phyloP scores from a whole-genome alignment of 1,140 invertebrate species.

The Acromyrmex heyeri region DNA sequence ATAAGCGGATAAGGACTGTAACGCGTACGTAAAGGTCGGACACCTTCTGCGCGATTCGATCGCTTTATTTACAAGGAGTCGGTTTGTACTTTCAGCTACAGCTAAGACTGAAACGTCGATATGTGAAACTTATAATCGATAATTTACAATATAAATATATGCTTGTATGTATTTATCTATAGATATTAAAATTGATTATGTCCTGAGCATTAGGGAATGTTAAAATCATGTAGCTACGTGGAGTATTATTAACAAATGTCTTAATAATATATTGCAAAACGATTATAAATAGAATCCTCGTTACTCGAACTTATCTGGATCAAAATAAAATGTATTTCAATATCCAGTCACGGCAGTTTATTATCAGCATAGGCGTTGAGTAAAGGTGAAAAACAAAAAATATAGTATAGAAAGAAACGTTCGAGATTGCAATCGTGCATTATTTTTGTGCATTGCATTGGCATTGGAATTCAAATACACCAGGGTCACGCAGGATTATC shows the following conservation, averaged over 20 bases:
- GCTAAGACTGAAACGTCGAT: not conserved
- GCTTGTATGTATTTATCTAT: not conserved
- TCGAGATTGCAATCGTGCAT: conserved; percentile 5
- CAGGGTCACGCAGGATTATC: conserved; percentile 60
- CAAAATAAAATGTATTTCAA: not conserved
- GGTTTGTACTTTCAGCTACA: not conserved
- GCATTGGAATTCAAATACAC: conserved; percentile 24
- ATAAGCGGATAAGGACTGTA: conserved; percentile 39
- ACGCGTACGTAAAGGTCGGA: conserved; percentile 23
- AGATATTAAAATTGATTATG: not conserved
- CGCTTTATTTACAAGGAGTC: conserved; percentile 16
- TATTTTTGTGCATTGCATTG: conserved; percentile 32
- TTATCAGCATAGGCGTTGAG: not conserved
- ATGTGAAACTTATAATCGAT: not conserved
- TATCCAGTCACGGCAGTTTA: not conserved
- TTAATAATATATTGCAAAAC: not conserved
- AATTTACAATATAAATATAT: not conserved
- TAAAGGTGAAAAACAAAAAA: not conserved
- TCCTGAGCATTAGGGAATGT: not conserved
- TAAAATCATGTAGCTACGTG: not conserved
- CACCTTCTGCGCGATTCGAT: conserved; percentile 25
- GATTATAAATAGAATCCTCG: not conserved
- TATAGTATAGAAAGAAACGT: not conserved
- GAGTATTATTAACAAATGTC: not conserved
- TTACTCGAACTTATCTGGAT: conserved; percentile 3